Evolutionary conservation across 2,888 invertebrate species (phyloP).

Genomic region (Lissocephala sabroskyi): DNA sequence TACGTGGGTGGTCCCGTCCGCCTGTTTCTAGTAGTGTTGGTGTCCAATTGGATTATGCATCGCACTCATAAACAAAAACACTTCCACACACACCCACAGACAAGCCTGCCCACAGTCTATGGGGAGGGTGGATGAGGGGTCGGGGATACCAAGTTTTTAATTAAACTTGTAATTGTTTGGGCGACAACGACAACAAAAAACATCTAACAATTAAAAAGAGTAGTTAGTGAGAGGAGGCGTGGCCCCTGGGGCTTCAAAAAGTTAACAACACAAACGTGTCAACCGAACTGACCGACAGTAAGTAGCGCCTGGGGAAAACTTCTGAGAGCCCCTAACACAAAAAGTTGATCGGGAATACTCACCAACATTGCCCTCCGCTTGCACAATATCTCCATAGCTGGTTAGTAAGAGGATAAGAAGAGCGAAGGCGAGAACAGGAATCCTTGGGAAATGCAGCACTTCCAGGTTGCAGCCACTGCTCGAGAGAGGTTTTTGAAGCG

Average conservation of each 20-base stretch:
- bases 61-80: not conserved
- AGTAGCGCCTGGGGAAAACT: no score
- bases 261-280: no score
- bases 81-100: conserved; percentile 15
- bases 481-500: no score
- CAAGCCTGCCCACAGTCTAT: not conserved
- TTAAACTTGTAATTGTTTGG: conserved; percentile 52
- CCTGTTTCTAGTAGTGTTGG: no score
- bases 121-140: no score
- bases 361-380: conserved; percentile 71
- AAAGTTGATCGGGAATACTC: conserved; percentile 33
- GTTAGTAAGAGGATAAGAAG: conserved; percentile 46
- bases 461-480: conserved; percentile 38
- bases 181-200: conserved; percentile 19
- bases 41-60: conserved; percentile 33
- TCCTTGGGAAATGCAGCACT: conserved; percentile 26
- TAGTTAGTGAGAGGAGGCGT: no score
- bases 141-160: conserved; percentile 39
- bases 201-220: not conserved
- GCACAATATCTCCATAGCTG: conserved; percentile 53
- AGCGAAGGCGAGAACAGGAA: no score
- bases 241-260: no score
- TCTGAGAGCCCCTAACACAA: no score
- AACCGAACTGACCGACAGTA: no score
- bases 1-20: no score